phyloP scores from a whole-genome alignment of 1,140 invertebrate species.

The Eubasilissa regina region DNA sequence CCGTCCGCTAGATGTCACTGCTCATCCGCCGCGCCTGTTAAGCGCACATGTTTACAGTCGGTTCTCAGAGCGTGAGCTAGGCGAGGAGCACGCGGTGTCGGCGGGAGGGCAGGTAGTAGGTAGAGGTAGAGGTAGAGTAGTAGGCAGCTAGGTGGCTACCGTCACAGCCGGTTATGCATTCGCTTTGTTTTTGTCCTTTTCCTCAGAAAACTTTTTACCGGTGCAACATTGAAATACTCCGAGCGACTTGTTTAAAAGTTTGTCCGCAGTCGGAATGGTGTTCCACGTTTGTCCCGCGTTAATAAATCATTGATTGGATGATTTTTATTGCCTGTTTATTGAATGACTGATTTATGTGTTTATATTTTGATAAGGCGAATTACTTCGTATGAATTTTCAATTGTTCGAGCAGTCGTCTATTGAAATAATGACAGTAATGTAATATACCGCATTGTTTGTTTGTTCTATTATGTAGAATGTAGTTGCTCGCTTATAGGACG shows the following conservation, averaged over 20 bases:
- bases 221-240: constrained; percentile 38
- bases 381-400: neutral
- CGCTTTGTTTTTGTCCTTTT: constrained; percentile 40
- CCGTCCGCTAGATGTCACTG: constrained; percentile 7
- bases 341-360: constrained; percentile 38
- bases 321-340: constrained; percentile 32
- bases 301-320: constrained; percentile 25
- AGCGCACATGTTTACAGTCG: constrained; percentile 24
- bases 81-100: too few relatives aligned
- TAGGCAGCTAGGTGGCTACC: neutral
- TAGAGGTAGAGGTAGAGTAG: neutral
- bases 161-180: constrained; percentile 42
- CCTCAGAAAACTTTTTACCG: constrained; percentile 31
- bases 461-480: too few relatives aligned
- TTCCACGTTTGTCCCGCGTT: constrained; percentile 19
- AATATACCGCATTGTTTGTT: too few relatives aligned
- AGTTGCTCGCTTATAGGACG: too few relatives aligned
- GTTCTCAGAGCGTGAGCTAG: too few relatives aligned
- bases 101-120: neutral
- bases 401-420: too few relatives aligned
- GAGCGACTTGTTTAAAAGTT: constrained; percentile 21
- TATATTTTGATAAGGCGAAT: constrained; percentile 39
- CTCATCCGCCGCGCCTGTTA: neutral
- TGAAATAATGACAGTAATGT: too few relatives aligned
- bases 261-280: constrained; percentile 10